These are phyloP conservation scores for Embiotoca jacksoni DNA, from an alignment of 2,113 vertebrate species.

Conservation along the genomic window DNA sequence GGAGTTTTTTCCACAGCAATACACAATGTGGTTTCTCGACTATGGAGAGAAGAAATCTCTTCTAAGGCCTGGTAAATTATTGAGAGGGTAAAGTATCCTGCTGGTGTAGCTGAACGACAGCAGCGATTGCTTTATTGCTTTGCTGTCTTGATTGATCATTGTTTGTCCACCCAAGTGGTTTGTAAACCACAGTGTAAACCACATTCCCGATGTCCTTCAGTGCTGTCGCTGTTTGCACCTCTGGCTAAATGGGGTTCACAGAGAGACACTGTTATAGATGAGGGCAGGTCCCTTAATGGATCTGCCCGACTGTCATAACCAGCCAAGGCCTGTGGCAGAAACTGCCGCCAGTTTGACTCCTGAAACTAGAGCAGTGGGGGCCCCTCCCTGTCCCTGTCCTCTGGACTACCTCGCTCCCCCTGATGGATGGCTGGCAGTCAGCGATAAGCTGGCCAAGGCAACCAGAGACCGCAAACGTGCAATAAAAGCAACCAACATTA, in stretches of 20 bases:
- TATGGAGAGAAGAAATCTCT: neutral
- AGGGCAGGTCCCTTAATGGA: constrained; percentile 59
- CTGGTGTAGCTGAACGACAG: constrained; percentile 14
- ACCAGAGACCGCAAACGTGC: constrained; percentile 32
- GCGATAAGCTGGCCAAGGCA: constrained; percentile 62
- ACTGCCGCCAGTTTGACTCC: constrained; percentile 56
- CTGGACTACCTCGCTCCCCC: constrained; percentile 46
- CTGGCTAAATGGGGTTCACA: constrained; percentile 61
- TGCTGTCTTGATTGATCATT: constrained; percentile 27
- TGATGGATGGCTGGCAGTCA: constrained; percentile 59
- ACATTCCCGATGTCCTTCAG: constrained; percentile 56
- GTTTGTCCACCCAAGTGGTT: constrained; percentile 34
- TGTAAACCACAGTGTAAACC: constrained; percentile 31
- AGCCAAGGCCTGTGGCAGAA: constrained; percentile 69
- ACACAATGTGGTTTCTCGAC: neutral
- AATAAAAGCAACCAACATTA: constrained; percentile 50
- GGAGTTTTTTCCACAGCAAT: constrained; percentile 14
- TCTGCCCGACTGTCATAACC: constrained; percentile 57
- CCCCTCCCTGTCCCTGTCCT: constrained; percentile 66
- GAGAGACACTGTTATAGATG: constrained; percentile 46
- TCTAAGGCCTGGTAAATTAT: constrained; percentile 25
- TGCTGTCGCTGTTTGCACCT: constrained; percentile 25
- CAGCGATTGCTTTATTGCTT: constrained; percentile 11
- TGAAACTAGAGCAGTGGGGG: constrained; percentile 61
- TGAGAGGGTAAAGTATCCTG: constrained; percentile 18